These are phyloP conservation scores for Pomacea canaliculata DNA, from an alignment of 2,888 invertebrate species.

Conservation along the genomic window DNA sequence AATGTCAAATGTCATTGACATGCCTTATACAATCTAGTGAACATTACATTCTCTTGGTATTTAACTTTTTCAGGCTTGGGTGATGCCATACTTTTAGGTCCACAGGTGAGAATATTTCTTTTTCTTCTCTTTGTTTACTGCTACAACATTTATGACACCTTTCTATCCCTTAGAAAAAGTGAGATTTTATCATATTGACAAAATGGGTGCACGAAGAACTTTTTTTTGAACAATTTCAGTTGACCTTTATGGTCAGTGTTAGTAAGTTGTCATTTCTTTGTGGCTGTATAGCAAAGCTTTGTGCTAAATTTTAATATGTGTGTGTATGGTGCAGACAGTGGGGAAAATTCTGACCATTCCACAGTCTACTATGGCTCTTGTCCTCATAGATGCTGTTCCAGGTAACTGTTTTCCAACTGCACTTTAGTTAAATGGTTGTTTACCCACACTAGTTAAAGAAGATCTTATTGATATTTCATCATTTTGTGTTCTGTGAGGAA, in stretches of 20 bases:
- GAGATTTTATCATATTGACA: not conserved
- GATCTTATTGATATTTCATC: too few relatives aligned
- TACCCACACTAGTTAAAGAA: too few relatives aligned
- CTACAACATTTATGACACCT: too few relatives aligned
- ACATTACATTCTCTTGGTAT: not conserved
- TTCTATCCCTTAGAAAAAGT: too few relatives aligned
- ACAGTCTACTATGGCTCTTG: constrained; percentile 62
- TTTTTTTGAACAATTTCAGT: not conserved
- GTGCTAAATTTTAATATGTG: not conserved
- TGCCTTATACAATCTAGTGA: too few relatives aligned
- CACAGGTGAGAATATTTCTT: constrained; percentile 51
- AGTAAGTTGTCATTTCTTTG: not conserved
- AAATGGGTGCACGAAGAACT: not conserved
- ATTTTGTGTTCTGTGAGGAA: too few relatives aligned
- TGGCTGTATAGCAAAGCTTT: not conserved
- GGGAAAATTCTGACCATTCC: constrained; percentile 63
- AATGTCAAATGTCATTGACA: too few relatives aligned
- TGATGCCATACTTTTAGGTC: constrained; percentile 60
- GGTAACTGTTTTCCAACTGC: constrained; percentile 36
- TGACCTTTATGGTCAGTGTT: not conserved
- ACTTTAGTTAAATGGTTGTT: too few relatives aligned
- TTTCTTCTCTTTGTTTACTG: too few relatives aligned
- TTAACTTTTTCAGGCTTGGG: constrained; percentile 54
- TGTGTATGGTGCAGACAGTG: constrained; percentile 49
- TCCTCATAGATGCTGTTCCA: constrained; percentile 64